These are phyloP conservation scores for Phaonia tiefii DNA, from an alignment of 2,888 invertebrate species.

Conservation along the genomic window DNA sequence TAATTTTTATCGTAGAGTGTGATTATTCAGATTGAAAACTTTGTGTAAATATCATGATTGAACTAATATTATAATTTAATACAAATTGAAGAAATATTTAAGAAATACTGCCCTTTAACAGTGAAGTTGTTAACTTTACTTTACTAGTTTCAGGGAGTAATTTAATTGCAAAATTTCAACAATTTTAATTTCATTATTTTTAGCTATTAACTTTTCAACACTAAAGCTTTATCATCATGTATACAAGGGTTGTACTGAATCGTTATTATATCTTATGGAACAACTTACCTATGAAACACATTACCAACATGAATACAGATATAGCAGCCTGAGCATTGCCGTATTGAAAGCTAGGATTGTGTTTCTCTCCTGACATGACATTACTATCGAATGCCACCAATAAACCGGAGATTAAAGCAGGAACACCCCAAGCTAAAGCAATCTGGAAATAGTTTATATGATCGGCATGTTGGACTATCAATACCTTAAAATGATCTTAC, in stretches of 20 bases:
- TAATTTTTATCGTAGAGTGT: neutral
- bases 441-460: conserved; percentile 80
- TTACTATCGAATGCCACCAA: conserved; percentile 83
- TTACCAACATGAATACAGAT: conserved; percentile 87
- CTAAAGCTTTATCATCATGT: conserved; percentile 52
- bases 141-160: neutral
- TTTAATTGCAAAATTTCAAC: neutral
- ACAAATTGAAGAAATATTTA: conserved; percentile 21
- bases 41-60: conserved; percentile 74
- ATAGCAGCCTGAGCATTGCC: conserved; percentile 89
- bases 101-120: neutral
- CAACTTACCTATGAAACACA: conserved; percentile 88
- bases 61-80: conserved; percentile 53
- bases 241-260: neutral
- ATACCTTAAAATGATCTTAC: conserved; percentile 73
- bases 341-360: conserved; percentile 89
- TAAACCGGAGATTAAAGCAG: conserved; percentile 85
- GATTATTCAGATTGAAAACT: conserved; percentile 79
- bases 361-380: conserved; percentile 82
- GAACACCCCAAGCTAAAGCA: conserved; percentile 84
- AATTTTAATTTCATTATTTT: conserved; percentile 22
- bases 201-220: conserved; percentile 59
- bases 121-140: conserved; percentile 49
- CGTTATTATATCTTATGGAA: neutral
- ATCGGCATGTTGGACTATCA: conserved; percentile 5